Percentiles rank a stretch among this genome's conserved stretches.
Conservation (phyloP, 2,888 invertebrate genomes). For the Papilio demoleus region DNA sequence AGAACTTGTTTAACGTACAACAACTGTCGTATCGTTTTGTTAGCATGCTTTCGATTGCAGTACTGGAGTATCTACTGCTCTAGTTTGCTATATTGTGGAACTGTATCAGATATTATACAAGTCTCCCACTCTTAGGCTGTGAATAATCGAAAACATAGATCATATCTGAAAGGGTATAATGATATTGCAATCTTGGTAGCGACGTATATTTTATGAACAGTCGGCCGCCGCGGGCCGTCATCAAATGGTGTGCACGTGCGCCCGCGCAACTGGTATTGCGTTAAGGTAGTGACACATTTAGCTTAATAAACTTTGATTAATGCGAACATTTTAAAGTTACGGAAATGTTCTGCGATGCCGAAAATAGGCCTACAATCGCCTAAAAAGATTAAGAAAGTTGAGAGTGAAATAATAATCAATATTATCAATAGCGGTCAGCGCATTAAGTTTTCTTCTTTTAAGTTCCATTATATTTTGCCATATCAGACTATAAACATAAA, state of each 20-base stretch:
- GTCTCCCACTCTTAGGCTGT: slow-evolving; percentile 17
- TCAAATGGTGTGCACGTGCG: slow-evolving; percentile 39
- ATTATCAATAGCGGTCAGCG: no score
- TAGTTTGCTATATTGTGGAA: background rate
- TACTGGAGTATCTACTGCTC: background rate
- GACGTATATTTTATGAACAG: slow-evolving; percentile 34
- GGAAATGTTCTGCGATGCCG: no score
- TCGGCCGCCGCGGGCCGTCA: slow-evolving; percentile 37
- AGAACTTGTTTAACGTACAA: no score
- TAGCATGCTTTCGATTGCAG: background rate
- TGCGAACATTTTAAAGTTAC: background rate
- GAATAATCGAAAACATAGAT: slow-evolving; percentile 38
- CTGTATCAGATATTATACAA: background rate
- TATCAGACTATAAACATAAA: no score
- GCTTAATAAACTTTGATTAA: background rate
- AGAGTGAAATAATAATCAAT: no score
- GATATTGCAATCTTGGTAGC: slow-evolving; percentile 41
- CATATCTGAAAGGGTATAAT: slow-evolving; percentile 37
- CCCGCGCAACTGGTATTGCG: slow-evolving; percentile 39
- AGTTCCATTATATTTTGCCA: no score
- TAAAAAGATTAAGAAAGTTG: no score
- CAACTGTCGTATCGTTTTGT: no score
- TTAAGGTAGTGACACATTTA: slow-evolving; percentile 20
- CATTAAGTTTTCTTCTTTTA: no score
- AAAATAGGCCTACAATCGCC: no score